phyloP scores from a whole-genome alignment of 2,888 invertebrate genomes.

The Orthonevra nobilis region DNA sequence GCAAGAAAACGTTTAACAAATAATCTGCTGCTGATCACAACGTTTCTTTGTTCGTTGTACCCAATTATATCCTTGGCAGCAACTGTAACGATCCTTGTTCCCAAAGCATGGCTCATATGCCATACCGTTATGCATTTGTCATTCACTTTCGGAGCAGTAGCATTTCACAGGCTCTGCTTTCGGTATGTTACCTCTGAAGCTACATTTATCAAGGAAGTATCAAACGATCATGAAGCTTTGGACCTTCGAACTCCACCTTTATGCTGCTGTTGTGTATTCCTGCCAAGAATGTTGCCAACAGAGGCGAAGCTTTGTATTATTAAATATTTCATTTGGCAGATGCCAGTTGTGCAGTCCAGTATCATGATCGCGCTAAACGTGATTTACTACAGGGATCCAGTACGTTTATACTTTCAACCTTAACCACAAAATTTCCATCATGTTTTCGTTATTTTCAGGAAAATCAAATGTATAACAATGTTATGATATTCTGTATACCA shows the following conservation, averaged over 20 bases:
- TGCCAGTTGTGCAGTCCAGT: slow-evolving; percentile 77
- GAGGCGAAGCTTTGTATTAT: slow-evolving; percentile 74
- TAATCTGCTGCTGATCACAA: slow-evolving; percentile 72
- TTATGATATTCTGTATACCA: slow-evolving; percentile 77
- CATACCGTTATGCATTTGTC: slow-evolving; percentile 79
- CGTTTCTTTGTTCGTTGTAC: slow-evolving; percentile 76
- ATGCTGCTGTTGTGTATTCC: slow-evolving; percentile 76
- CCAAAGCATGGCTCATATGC: slow-evolving; percentile 77
- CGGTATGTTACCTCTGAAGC: slow-evolving; percentile 78
- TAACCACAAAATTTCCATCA: too few relatives aligned
- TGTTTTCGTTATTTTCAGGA: too few relatives aligned
- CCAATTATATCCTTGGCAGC: slow-evolving; percentile 77
- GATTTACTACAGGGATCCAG: slow-evolving; percentile 74
- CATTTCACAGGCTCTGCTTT: slow-evolving; percentile 77
- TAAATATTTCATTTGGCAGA: slow-evolving; percentile 78
- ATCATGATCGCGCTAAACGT: slow-evolving; percentile 77
- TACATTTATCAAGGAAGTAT: slow-evolving; percentile 79
- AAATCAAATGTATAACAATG: slow-evolving; percentile 72
- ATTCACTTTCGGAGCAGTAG: slow-evolving; percentile 76
- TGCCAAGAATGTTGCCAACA: slow-evolving; percentile 75
- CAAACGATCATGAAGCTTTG: slow-evolving; percentile 77
- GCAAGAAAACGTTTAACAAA: slow-evolving; percentile 72
- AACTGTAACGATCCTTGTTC: slow-evolving; percentile 76
- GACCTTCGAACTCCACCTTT: slow-evolving; percentile 77
- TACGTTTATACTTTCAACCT: too few relatives aligned